phyloP scores from a whole-genome alignment of 2,888 invertebrate species.

The Chymomyza procnemis region DNA sequence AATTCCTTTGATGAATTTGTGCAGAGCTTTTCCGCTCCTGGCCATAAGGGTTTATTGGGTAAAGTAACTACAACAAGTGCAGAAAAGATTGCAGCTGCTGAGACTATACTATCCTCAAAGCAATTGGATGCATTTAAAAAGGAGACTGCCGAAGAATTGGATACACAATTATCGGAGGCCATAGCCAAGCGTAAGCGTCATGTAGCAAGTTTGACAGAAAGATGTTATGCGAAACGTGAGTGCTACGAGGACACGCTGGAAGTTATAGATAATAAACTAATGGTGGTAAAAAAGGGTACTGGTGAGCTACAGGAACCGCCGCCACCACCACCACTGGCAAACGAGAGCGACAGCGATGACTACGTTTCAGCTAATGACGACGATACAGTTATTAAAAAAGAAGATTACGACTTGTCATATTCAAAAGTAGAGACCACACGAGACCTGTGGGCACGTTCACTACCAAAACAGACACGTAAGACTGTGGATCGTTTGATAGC shows the following conservation, averaged over 20 bases:
- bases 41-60: background rate
- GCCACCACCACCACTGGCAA: conserved; percentile 46
- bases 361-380: conserved; percentile 25
- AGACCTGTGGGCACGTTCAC: conserved; percentile 40
- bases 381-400: conserved; percentile 23
- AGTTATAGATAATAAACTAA: conserved; percentile 67
- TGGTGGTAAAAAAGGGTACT: conserved; percentile 67
- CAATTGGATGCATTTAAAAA: conserved; percentile 39
- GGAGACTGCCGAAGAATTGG: conserved; percentile 50
- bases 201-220: conserved; percentile 53
- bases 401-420: conserved; percentile 20
- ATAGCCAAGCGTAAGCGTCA: conserved; percentile 41
- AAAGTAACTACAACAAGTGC: conserved; percentile 13
- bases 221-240: conserved; percentile 69
- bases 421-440: conserved; percentile 12
- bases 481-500: conserved; percentile 36
- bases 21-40: conserved; percentile 15
- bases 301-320: conserved; percentile 65
- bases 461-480: conserved; percentile 30
- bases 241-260: conserved; percentile 71
- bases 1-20: conserved; percentile 50
- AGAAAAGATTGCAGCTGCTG: conserved; percentile 49
- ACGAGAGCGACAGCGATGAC: conserved; percentile 43
- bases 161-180: conserved; percentile 50
- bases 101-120: conserved; percentile 44